These are phyloP conservation scores for Eumeta japonica DNA, from an alignment of 1,140 invertebrate genomes.

Conservation along the genomic window DNA sequence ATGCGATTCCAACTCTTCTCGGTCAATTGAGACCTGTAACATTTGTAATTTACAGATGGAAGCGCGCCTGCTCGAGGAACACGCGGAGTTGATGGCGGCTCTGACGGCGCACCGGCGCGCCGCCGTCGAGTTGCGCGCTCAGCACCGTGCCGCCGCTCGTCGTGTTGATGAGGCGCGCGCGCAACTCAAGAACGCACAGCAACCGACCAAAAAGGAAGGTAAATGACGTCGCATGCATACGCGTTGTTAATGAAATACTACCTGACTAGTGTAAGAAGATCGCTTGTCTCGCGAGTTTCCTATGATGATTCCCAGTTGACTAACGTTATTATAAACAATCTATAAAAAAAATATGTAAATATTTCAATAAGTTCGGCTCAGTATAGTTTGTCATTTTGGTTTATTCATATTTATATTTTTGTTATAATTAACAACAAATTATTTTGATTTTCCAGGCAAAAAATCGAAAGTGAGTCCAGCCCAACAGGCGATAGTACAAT, in stretches of 20 bases:
- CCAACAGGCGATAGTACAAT: conserved; percentile 29
- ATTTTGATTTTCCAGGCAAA: conserved; percentile 33
- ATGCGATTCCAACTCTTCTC: neutral
- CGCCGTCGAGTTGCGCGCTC: conserved; percentile 15
- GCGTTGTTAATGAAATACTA: neutral
- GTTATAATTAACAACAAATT: conserved; percentile 3
- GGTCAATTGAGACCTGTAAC: neutral
- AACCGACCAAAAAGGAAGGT: conserved; percentile 23
- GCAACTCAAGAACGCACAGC: conserved; percentile 9
- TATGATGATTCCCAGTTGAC: too few species aligned
- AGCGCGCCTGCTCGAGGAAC: conserved; percentile 20
- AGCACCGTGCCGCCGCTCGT: conserved; percentile 16
- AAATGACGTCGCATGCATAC: neutral
- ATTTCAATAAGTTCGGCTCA: neutral
- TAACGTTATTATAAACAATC: too few species aligned
- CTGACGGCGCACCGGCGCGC: conserved; percentile 13
- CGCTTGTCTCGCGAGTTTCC: too few species aligned
- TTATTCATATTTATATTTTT: neutral
- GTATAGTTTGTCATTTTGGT: neutral
- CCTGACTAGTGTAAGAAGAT: neutral
- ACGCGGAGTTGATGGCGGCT: conserved; percentile 12
- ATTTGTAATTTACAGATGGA: too few species aligned
- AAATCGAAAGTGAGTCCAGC: conserved; percentile 33
- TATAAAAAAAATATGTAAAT: too few species aligned
- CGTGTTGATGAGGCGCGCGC: conserved; percentile 7